Conservation (phyloP, 2,888 invertebrate genomes). For the Pediacus dermestoides region DNA sequence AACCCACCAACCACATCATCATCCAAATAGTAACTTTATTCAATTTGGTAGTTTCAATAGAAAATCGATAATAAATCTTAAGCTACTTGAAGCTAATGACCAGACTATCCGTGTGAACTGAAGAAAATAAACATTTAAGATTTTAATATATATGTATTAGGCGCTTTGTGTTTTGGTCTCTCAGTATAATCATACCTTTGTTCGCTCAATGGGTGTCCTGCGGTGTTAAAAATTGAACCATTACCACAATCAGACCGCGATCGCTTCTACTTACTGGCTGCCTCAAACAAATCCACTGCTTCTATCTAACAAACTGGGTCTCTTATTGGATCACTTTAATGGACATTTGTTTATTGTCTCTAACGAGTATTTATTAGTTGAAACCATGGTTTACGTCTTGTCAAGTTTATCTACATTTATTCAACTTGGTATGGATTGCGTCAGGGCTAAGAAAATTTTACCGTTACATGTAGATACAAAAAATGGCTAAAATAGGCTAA, state of each 20-base stretch:
- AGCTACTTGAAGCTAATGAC: constrained; percentile 38
- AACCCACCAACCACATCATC: constrained; percentile 1
- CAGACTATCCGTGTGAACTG: constrained; percentile 40
- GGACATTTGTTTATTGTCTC: constrained; percentile 15
- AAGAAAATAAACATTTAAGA: constrained; percentile 48
- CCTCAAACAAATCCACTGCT: constrained; percentile 13
- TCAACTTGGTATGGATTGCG: too few species aligned
- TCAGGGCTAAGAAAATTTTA: too few species aligned
- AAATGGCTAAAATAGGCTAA: too few species aligned
- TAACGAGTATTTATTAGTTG: constrained; percentile 23
- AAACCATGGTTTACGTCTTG: too few species aligned
- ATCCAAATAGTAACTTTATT: constrained; percentile 21
- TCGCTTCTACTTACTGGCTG: constrained; percentile 24
- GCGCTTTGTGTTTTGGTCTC: constrained; percentile 45
- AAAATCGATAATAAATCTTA: constrained; percentile 40
- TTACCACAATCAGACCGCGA: constrained; percentile 46
- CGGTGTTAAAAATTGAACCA: constrained; percentile 52
- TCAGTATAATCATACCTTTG: constrained; percentile 47
- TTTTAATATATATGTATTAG: constrained; percentile 51
- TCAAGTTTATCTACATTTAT: too few species aligned
- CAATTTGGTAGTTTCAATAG: constrained; percentile 31
- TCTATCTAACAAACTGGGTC: constrained; percentile 12
- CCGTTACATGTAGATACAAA: too few species aligned
- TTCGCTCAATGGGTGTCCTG: constrained; percentile 50
- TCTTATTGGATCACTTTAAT: constrained; percentile 26